Evolutionary conservation across 2,888 invertebrate genomes (phyloP), one percentile per base, ranked within the genome.

Genomic region (Tribolium freemani): DNA sequence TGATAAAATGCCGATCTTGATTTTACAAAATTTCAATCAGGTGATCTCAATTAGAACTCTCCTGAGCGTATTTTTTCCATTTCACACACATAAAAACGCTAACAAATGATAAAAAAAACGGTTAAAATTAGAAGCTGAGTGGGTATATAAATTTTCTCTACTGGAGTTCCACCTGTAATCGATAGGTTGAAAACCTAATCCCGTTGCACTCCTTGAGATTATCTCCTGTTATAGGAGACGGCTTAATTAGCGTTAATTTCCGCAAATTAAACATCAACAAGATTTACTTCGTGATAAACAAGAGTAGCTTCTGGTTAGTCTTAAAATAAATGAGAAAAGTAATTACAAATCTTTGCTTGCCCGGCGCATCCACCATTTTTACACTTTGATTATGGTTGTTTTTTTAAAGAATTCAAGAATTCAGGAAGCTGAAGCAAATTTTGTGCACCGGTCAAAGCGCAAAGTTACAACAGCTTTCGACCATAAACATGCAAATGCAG

Each of bases 181-280:
- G 38, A 38, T 8, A 38, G n/a, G 38, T 38, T 38, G 38, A 38
- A n/a, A 38, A 38, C 38, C 9, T n/a, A 38, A n/a, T 38, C 38
- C 9, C n/a, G n/a, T 38, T 38, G 38, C 38, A 38, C n/a, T 38
- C 8, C n/a, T 38, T n/a, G 8, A 38, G 38, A 38, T 38, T 38
- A 38, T 26, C 26, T 26, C 38, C 48, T 48, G 48, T 48, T 48
- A 48, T 48, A 10, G 13, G 48, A 13, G 6, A 11, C 6, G 13
- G 30, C 3, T 56, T 31, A 56, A 56, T 56, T 56, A 56, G 13
- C 31, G 31, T 21, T 56, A 26, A 30, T 56, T 56, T 56, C 31
- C 31, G 54, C 10, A 56, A 56, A 30, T n/a, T 30, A 56, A 56
- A 48, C 13, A 48, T 48, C 54, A 56, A 30, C 54, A 56, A 31